A percentile compares a stretch with the other conserved stretches of the same genome.
Conservation (phyloP, 2,113 vertebrate genomes). For the Bolborhynchus lineola region DNA sequence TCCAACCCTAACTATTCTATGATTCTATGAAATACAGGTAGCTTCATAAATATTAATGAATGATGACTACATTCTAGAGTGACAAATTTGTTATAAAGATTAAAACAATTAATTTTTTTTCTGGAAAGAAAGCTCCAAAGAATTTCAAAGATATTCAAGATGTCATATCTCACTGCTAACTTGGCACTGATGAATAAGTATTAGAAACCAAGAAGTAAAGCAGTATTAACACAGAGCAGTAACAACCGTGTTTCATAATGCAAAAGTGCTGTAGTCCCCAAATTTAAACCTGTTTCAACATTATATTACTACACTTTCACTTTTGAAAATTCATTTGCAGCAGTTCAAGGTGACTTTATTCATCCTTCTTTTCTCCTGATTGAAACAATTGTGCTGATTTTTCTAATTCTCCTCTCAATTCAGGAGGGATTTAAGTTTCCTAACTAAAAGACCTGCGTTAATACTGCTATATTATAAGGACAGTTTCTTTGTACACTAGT, state of each 20-base stretch:
- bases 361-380: neutral
- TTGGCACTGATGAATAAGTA: neutral
- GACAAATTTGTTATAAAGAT: neutral
- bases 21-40: neutral
- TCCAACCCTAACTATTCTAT: too few species aligned
- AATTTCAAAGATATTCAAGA: neutral
- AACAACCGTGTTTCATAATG: neutral
- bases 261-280: neutral
- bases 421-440: neutral
- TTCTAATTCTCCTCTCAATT: neutral
- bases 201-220: neutral
- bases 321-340: neutral
- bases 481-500: neutral
- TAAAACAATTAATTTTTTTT: neutral
- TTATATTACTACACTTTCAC: neutral
- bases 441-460: neutral
- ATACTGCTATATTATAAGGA: neutral
- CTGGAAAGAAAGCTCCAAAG: neutral
- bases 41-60: neutral
- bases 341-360: neutral
- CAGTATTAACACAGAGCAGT: neutral
- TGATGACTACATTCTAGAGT: neutral
- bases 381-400: neutral
- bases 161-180: neutral
- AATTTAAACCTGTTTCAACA: neutral